Base-by-base conservation (phyloP, 2,113 vertebrate species). In the Cygnus buccinator region DNA sequence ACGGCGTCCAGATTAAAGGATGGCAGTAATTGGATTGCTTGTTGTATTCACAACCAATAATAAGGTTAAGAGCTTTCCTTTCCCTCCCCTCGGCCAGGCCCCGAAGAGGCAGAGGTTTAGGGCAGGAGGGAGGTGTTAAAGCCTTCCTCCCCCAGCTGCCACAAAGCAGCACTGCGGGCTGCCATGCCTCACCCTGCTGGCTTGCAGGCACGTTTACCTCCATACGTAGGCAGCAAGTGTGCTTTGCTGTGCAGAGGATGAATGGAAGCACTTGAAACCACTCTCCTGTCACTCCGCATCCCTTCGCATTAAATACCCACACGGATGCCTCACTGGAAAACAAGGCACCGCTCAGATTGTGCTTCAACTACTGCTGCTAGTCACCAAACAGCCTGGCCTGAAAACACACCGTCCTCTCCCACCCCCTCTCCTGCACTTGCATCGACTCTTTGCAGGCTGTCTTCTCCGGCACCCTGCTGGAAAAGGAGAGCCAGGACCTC, bases 51-150 rank as follows among this genome's bases (percentile, higher is more conserved):
- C 76, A 90, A 90, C 89, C 73, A 88, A 52, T 89, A 94, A 96
- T 67, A 84, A 87, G 84, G 89, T 96, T 96, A 97, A 94, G 84
- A 94, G 93, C 90, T 93, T 95, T 94, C 86, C 76, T 78, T 84
- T 92, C 91, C n/a, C 84, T 78, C 43, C 52, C 55, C 91, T 63
- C 39, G 59, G 35, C 44, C 46, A 43, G 61, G 85, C 76, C 83
- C 37, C 59, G 68, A 83, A 84, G 28, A 93, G 65, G 76, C 73
- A 92, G 65, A 89, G 86, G 68, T 66, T 66, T 28, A 43, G 20
- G 37, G 44, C 19, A 11, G 37, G 50, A 52, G 55, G 43, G 76
- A 21, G 52, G 77, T 87, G 62, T 44, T 84, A 89, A 94, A 74
- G 16, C 14, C 3, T 73, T 77, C 80, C 61, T 74, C 68, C 74